Evolutionary conservation across 1,140 invertebrate species (phyloP), one percentile per base, ranked within the genome.

Genomic region (Babylonia areolata): DNA sequence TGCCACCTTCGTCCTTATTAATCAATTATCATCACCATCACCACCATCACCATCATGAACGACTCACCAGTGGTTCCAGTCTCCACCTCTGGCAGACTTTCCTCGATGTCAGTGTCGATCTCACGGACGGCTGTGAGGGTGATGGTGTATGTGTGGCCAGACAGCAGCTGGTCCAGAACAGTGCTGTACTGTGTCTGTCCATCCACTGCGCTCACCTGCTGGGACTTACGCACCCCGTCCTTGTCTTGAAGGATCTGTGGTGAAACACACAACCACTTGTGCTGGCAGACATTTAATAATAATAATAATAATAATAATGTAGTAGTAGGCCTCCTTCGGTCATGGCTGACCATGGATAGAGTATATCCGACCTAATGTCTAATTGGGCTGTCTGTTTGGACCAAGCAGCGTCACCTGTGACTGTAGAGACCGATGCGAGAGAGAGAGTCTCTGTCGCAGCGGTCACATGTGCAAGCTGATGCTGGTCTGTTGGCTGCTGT

Each of bases 31-130:
- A 51, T 51, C 46, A 51, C 17, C 46, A 3, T 51, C 23, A 33
- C 17, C 39, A 64, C n/a, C 37, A 31, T 51, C 11, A 46, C 2
- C 31, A 46, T 51, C 46, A 31, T 31, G 15, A 73, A 35, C 71
- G 31, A 80, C 86, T 87, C 81, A 91, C 89, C 87, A 77, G 89
- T 90, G 0, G 88, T 85, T 81, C 88, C 88, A 39, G 42, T 77
- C n/a, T 69, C n/a, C 20, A 35, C 80, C 37, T 46, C 39, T 71
- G 79, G 85, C 9, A 58, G 31, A 82, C 90, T 91, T 42, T 87
- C 83, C 40, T 88, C 85, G 37, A 77, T 81, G 82, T 86, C 87
- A 2, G 84, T 85, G n/a, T 88, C 54, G 37, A 86, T 89, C 6
- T 77, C 64, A 37, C 89, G 85, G 33, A 89, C 73, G 20, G 89